Base-by-base conservation (phyloP, 2,888 invertebrate genomes). In the Celastrina argiolus region DNA sequence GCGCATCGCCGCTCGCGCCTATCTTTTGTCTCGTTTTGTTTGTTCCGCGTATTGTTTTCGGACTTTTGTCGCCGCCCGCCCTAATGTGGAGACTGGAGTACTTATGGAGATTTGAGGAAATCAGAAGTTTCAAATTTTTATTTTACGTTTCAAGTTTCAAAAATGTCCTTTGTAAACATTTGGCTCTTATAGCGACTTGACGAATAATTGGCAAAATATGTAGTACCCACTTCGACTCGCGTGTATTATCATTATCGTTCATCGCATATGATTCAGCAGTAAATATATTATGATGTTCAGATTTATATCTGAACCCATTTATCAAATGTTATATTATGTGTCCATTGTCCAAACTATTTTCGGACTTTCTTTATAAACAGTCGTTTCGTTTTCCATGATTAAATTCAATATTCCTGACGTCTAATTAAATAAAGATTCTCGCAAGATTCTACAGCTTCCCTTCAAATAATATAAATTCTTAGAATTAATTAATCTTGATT, bases 1-100 rank as follows among this genome's bases (percentile, higher is more conserved):
- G 76, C 82, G 83, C 82, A 74, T 79, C 82, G 74, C 84, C 78
- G 80, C 68, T 58, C 69, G 59, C 67, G 63, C 68, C 68, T 70
- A 64, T 61, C 66, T 65, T 68, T 67, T 69, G 68, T 68, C 61
- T 66, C 56, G 68, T 68, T 69, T 68, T 69, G 68, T 71, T 69
- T 61, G 36, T 72, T 72, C 68, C 64, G 64, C 65, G 69, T 68
- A 68, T 69, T 71, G 71, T 71, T 72, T 70, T 65, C 66, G 66
- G 69, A 61, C 14, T 71, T 65, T 65, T 64, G 68, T 68, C 64
- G 39, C 71, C 69, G 18, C 34, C 42, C 36, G 26, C 59, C 34
- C 42, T 28, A n/a, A 26, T 22, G 42, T 66, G 42, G 42, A 42
- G 56, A 56, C 39, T 59, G 56, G 41, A 59, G 58, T 56, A 42